Evolutionary conservation across 92 coral and sea anemone genomes (phyloP).

Genomic region (Zoanthus solanderi): DNA sequence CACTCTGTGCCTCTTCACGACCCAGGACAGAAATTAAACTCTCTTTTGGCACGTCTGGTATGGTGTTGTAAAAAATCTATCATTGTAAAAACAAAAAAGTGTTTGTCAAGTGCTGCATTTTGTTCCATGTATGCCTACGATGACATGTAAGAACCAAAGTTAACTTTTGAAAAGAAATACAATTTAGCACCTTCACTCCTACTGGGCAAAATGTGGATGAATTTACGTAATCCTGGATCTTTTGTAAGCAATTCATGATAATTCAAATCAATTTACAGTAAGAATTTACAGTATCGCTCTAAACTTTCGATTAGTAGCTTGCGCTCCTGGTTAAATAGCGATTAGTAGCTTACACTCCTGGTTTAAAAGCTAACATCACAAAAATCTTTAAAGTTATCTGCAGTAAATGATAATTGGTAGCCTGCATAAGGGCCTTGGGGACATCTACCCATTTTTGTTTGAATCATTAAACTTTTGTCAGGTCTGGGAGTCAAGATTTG

Average conservation of each 20-base stretch:
- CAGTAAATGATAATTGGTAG: constrained; percentile 18
- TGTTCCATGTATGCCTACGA: too few relatives aligned
- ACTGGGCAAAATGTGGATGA: too few relatives aligned
- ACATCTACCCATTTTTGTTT: constrained; percentile 4
- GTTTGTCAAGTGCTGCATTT: neutral
- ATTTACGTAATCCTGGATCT: too few relatives aligned
- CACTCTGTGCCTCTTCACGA: constrained; percentile 10
- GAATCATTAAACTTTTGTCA: neutral
- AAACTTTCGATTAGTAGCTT: too few relatives aligned
- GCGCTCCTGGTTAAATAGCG: too few relatives aligned
- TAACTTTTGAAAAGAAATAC: too few relatives aligned
- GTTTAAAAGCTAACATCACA: neutral
- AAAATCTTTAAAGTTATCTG: neutral
- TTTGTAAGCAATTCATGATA: too few relatives aligned
- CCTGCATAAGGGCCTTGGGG: constrained; percentile 15
- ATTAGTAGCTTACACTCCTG: too few relatives aligned
- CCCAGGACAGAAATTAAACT: constrained; percentile 15
- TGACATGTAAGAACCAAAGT: neutral
- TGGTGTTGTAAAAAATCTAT: neutral
- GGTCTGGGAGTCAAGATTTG: constrained; percentile 16
- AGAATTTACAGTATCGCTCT: neutral
- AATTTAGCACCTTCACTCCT: too few relatives aligned
- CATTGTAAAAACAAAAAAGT: neutral
- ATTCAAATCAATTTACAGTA: neutral
- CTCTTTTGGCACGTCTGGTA: constrained; percentile 22